Conservation (phyloP, 30 jellyfish, hydroid and myxozoan species). For the Chrysaora quinquecirrha region DNA sequence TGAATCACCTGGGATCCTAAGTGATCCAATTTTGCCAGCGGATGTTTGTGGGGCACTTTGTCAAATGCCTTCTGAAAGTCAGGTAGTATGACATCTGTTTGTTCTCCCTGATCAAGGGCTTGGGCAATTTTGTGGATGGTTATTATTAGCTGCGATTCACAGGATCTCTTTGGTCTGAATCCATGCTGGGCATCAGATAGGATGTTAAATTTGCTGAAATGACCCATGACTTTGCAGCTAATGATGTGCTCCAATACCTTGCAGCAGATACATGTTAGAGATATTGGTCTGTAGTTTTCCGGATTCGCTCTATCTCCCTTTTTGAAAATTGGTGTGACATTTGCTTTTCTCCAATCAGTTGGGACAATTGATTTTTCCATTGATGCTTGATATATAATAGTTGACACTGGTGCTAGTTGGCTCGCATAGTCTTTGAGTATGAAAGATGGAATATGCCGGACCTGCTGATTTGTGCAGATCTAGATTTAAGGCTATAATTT, state of each 20-base stretch:
- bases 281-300: constrained; percentile 50
- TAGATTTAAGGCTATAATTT: too few relatives aligned
- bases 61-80: constrained; percentile 6
- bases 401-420: constrained; percentile 2
- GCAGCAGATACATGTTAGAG: constrained; percentile 47
- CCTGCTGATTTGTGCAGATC: constrained; percentile 47
- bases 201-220: constrained; percentile 12
- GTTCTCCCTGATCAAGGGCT: not conserved
- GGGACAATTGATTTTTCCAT: not conserved
- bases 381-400: constrained; percentile 18
- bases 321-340: constrained; percentile 34
- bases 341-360: constrained; percentile 29
- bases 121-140: not conserved
- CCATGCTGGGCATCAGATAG: constrained; percentile 16
- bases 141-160: not conserved
- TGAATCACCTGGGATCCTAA: not conserved
- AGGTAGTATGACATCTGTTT: not conserved
- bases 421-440: constrained; percentile 34
- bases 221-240: constrained; percentile 19
- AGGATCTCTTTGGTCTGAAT: not conserved
- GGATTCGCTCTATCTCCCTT: constrained; percentile 32
- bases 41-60: not conserved
- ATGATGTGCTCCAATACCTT: constrained; percentile 37
- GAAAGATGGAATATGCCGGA: constrained; percentile 12
- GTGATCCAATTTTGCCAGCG: not conserved